Evolutionary conservation across 2,888 invertebrate species (phyloP).

Genomic region (Stenchaetothrips biformis): DNA sequence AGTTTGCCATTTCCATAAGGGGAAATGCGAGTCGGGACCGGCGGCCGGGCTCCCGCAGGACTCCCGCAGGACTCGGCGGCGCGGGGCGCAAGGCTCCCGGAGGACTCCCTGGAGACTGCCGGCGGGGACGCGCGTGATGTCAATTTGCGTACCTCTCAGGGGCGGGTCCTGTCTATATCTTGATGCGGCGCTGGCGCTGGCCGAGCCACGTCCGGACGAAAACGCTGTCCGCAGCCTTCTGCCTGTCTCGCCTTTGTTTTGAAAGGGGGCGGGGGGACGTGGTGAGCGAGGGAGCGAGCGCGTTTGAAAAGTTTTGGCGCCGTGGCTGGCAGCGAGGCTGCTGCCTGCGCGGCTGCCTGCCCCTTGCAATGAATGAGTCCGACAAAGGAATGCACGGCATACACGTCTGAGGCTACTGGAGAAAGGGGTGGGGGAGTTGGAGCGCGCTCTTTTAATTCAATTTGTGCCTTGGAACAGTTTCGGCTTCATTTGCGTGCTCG

Average conservation of each 20-base stretch:
- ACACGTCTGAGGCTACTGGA: neutral
- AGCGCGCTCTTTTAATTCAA: slow-evolving; percentile 8
- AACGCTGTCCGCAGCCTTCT: neutral
- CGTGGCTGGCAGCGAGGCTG: neutral
- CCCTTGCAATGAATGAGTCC: neutral
- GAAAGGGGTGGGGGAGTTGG: too few relatives aligned
- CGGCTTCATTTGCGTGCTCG: slow-evolving; percentile 17
- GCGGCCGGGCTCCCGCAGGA: neutral
- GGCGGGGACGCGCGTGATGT: neutral
- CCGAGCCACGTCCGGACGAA: too few relatives aligned
- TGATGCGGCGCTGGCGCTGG: neutral
- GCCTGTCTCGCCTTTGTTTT: neutral
- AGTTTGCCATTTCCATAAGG: slow-evolving; percentile 24
- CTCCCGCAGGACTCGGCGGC: neutral
- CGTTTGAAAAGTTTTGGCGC: neutral
- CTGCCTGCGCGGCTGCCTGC: neutral
- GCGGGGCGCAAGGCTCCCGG: neutral
- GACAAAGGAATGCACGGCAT: neutral
- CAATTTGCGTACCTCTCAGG: slow-evolving; percentile 9
- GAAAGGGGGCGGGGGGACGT: neutral
- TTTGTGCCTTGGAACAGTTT: neutral
- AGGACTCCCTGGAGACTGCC: neutral
- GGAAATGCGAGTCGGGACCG: neutral
- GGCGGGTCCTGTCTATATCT: too few relatives aligned
- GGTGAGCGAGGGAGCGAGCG: neutral